These are phyloP conservation scores for Caenorhabditis brenneri DNA, from an alignment of 1,140 invertebrate species.

Conservation along the genomic window DNA sequence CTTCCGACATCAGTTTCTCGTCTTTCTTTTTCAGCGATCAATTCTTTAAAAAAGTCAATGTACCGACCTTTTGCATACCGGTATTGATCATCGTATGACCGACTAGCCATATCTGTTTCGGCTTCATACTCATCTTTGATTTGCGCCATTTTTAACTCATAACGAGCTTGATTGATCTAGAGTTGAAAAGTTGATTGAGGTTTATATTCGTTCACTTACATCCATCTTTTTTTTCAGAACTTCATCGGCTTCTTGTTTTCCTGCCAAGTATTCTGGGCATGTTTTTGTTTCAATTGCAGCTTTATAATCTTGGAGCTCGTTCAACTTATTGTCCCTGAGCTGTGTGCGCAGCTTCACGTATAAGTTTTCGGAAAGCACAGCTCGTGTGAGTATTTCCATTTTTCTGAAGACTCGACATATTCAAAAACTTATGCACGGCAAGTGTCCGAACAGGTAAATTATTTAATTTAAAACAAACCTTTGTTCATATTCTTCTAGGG, in stretches of 20 bases:
- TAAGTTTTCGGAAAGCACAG: no score
- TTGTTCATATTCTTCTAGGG: neutral
- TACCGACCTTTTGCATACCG: neutral
- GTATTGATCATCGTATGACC: neutral
- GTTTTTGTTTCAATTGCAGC: neutral
- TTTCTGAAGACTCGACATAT: no score
- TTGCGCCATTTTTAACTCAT: constrained; percentile 3
- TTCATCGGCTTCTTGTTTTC: neutral
- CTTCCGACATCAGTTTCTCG: neutral
- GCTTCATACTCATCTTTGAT: neutral
- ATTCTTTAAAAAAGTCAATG: neutral
- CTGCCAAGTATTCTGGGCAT: neutral
- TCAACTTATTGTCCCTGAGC: neutral
- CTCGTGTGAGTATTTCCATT: no score
- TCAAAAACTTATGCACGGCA: no score
- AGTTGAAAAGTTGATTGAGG: neutral
- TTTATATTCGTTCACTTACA: neutral
- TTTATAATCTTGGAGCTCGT: neutral
- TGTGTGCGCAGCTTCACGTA: no score
- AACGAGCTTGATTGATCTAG: neutral
- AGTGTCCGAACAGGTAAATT: no score
- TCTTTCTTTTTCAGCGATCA: neutral
- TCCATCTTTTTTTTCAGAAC: neutral
- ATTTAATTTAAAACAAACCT: neutral
- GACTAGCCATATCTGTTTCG: neutral